Conservation (phyloP, 2,113 vertebrate species). For the Menidia beryllina region DNA sequence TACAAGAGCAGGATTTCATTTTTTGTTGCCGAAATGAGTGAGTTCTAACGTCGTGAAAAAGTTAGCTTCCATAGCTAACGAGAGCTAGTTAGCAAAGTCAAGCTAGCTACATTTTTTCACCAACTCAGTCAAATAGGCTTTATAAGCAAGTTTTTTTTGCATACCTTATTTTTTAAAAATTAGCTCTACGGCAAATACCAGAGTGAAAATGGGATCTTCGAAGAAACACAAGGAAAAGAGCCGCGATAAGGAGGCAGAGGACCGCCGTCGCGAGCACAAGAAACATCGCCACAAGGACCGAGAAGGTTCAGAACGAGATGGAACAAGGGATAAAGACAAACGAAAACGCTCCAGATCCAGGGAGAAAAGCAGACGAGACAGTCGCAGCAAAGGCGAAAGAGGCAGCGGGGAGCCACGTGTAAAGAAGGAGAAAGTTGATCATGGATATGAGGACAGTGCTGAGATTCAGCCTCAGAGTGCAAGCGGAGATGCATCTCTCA, state of each 20-base stretch:
- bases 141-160: not conserved
- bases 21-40: constrained; percentile 3
- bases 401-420: constrained; percentile 79
- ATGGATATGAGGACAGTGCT: constrained; percentile 74
- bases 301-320: constrained; percentile 69
- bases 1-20: not conserved
- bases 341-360: constrained; percentile 82
- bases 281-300: constrained; percentile 90
- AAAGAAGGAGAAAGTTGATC: constrained; percentile 87
- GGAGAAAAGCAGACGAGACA: constrained; percentile 76
- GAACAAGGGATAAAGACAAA: constrained; percentile 73
- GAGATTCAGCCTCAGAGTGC: constrained; percentile 83
- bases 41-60: constrained; percentile 12
- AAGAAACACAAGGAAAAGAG: constrained; percentile 93
- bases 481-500: constrained; percentile 89
- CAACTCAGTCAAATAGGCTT: not conserved
- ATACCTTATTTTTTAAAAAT: not conserved
- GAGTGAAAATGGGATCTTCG: constrained; percentile 87
- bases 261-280: constrained; percentile 89
- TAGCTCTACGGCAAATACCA: not conserved
- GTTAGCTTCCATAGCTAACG: constrained; percentile 44
- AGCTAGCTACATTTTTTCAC: not conserved
- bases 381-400: constrained; percentile 75
- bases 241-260: constrained; percentile 82
- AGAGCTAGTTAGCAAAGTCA: constrained; percentile 14